These are phyloP conservation scores for Dynastes maya DNA, from an alignment of 2,888 invertebrate genomes.

Conservation along the genomic window DNA sequence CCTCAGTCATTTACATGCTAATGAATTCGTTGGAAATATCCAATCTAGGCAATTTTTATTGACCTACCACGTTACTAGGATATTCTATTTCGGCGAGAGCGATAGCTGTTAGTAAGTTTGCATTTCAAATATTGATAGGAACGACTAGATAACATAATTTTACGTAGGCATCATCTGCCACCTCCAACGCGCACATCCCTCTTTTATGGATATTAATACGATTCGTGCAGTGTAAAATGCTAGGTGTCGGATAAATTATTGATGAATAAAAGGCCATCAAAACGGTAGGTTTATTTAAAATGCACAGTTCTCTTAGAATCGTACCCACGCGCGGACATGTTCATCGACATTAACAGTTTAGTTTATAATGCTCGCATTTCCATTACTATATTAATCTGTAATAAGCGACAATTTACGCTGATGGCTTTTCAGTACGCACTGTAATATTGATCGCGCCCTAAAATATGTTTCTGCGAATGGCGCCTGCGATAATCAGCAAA, in stretches of 20 bases:
- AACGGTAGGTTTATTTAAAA: constrained; percentile 15
- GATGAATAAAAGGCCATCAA: constrained; percentile 23
- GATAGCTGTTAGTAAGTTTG: background rate
- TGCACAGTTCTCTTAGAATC: constrained; percentile 9
- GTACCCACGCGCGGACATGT: background rate
- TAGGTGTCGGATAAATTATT: constrained; percentile 20
- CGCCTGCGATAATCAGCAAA: background rate
- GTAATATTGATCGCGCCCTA: constrained; percentile 22
- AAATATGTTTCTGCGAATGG: constrained; percentile 20
- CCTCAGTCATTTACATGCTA: too few relatives aligned
- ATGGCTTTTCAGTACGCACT: constrained; percentile 26
- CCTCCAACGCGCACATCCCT: background rate
- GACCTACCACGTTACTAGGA: too few relatives aligned
- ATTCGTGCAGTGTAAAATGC: background rate
- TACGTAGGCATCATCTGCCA: background rate
- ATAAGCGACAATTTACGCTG: constrained; percentile 15
- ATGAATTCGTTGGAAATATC: too few relatives aligned
- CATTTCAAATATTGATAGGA: background rate
- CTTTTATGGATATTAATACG: constrained; percentile 3
- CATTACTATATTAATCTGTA: constrained; percentile 21
- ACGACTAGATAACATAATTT: background rate
- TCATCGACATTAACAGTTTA: constrained; percentile 9
- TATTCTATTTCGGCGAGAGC: background rate
- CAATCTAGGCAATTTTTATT: too few relatives aligned
- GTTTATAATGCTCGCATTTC: constrained; percentile 1